Conservation (phyloP, 2,113 vertebrate genomes). For the Pteropus alecto region DNA sequence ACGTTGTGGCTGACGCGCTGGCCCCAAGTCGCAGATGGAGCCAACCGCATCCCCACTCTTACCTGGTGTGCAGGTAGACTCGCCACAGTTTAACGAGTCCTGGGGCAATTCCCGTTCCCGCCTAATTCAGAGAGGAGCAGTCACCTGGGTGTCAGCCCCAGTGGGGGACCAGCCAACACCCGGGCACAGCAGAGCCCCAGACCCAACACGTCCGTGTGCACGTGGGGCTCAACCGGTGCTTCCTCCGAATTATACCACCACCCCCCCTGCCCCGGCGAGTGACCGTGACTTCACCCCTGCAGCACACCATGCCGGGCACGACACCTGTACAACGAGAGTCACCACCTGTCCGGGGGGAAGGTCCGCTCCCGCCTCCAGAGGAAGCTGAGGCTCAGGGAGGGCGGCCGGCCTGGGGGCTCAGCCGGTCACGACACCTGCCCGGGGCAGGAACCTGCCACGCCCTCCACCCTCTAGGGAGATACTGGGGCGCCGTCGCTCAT, state of each 20-base stretch:
- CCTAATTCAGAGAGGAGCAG: not conserved
- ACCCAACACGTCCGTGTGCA: not conserved
- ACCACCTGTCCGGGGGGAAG: not conserved
- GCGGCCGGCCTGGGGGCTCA: too few species aligned
- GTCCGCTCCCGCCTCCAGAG: too few species aligned
- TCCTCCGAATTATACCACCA: not conserved
- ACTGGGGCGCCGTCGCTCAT: too few species aligned
- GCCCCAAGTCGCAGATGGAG: not conserved
- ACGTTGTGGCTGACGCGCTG: too few species aligned
- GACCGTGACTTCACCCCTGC: accelerated
- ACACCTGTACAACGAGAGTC: not conserved
- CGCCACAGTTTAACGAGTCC: not conserved
- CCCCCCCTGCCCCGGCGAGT: not conserved
- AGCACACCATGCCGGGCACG: not conserved
- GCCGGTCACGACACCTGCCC: too few species aligned
- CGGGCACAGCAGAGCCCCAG: not conserved
- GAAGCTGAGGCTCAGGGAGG: too few species aligned
- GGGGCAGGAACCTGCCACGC: too few species aligned
- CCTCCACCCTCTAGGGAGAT: too few species aligned
- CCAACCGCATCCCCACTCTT: not conserved
- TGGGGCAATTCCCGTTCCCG: not conserved
- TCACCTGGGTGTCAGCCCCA: not conserved
- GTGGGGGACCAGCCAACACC: not conserved
- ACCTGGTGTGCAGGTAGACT: not conserved
- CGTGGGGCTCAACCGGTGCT: too few species aligned